phyloP scores from a whole-genome alignment of 2,113 vertebrate species.

The Symphodus melops region DNA sequence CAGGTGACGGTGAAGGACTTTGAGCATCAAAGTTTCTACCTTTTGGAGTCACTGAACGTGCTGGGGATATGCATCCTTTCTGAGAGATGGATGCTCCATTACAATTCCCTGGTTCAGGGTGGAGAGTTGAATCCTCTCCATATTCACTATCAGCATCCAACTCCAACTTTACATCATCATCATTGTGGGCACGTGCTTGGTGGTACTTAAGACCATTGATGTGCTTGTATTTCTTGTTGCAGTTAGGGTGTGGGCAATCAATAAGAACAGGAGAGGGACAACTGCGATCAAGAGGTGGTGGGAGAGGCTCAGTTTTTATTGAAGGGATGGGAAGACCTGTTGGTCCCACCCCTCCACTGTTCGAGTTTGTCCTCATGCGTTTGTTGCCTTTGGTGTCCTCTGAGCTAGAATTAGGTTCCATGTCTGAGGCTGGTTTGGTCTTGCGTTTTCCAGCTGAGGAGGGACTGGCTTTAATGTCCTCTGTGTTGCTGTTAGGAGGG shows the following conservation, averaged over 20 bases:
- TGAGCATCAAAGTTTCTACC: slow-evolving; percentile 93
- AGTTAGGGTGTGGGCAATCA: slow-evolving; percentile 98
- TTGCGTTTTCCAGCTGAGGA: slow-evolving; percentile 94
- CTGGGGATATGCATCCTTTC: slow-evolving; percentile 95
- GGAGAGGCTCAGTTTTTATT: slow-evolving; percentile 89
- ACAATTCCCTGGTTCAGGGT: slow-evolving; percentile 90
- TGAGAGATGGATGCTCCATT: slow-evolving; percentile 90
- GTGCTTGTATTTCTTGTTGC: slow-evolving; percentile 99
- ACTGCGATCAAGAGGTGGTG: slow-evolving; percentile 88
- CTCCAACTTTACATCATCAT: slow-evolving; percentile 95
- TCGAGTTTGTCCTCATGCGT: slow-evolving; percentile 95
- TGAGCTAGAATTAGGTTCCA: slow-evolving; percentile 99
- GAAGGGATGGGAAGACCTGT: slow-evolving; percentile 79
- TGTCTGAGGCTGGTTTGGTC: slow-evolving; percentile 94
- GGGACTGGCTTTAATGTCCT: slow-evolving; percentile 96
- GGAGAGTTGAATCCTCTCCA: slow-evolving; percentile 91
- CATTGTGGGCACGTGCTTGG: slow-evolving; percentile 96
- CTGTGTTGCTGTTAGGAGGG: slow-evolving; percentile 85
- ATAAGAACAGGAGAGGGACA: slow-evolving; percentile 97
- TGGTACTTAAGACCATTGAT: slow-evolving; percentile 99
- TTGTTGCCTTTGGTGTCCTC: slow-evolving; percentile 99
- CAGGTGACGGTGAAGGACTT: slow-evolving; percentile 93
- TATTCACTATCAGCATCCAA: slow-evolving; percentile 95
- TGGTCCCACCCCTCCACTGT: slow-evolving; percentile 75
- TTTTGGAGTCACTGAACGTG: slow-evolving; percentile 95